Evolutionary conservation across 2,113 vertebrate species (phyloP), one percentile per base, ranked within the genome.

Genomic region (Sceloporus undulatus): DNA sequence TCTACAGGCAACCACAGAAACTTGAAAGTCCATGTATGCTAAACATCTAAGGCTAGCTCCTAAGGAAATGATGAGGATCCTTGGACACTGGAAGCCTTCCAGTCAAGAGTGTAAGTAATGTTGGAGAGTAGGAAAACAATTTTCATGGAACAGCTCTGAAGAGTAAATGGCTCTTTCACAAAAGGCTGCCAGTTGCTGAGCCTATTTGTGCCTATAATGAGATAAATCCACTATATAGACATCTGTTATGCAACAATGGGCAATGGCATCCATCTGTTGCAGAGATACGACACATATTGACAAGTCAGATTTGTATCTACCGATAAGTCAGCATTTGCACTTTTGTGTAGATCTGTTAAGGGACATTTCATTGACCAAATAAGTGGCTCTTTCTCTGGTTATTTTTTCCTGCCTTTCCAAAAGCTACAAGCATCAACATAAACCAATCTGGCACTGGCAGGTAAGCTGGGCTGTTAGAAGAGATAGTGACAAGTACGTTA

Each of bases 241-340:
- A 86, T 59, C 82, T 27, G 9, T 76, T 87, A 93, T 66, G 34
- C 92, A 94, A 92, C 38, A 82, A 91, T 65, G 73, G 71, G 75
- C 76, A 89, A 59, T 0, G 6, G 82, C 56, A 92, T 88, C 84
- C 92, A 88, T 94, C 91, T 94, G 90, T 13, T 91, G 82, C 9
- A 92, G 85, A 85, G 89, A 91, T 85, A 88, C 68, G 84, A 59
- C 82, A 79, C 86, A 92, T 94, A 87, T 91, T 34, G 88, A 52
- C 89, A 93, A 86, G 42, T 70, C 89, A 77, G 89, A 82, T 88
- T 93, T 10, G 0, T 83, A 85, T 92, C 88, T 79, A 77, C 85
- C 91, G 86, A 91, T 92, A 94, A 96, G 87, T 85, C 91, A 91
- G 81, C 4, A 59, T 89, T 81, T 90, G 82, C 66, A 82, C 82